Conservation (phyloP, 2,113 vertebrate genomes). For the Bos indicus region DNA sequence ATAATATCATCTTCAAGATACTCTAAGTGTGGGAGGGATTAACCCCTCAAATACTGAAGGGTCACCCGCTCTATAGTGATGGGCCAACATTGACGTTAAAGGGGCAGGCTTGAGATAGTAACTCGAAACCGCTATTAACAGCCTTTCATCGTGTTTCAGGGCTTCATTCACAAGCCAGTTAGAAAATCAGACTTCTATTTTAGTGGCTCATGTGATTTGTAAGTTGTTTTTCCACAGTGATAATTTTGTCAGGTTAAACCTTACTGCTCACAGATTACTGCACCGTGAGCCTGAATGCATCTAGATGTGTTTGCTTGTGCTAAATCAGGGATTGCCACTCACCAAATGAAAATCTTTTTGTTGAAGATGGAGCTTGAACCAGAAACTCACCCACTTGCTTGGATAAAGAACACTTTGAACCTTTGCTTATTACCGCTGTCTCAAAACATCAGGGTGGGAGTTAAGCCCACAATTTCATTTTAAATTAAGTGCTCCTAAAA, state of each 20-base stretch:
- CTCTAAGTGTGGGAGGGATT: not conserved
- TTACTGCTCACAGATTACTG: not conserved
- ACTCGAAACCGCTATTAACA: constrained; percentile 48
- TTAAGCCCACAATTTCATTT: constrained; percentile 63
- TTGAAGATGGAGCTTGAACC: constrained; percentile 49
- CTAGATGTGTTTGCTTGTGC: constrained; percentile 51
- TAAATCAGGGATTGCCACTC: constrained; percentile 25
- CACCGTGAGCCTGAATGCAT: not conserved
- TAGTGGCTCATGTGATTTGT: constrained; percentile 43
- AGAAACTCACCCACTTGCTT: constrained; percentile 37
- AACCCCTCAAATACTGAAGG: not conserved
- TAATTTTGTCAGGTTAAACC: constrained; percentile 61
- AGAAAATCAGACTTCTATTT: constrained; percentile 51
- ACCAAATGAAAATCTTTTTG: constrained; percentile 55
- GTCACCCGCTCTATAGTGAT: not conserved
- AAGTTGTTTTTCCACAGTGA: constrained; percentile 59
- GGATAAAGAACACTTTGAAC: constrained; percentile 62
- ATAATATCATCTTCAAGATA: constrained; percentile 10
- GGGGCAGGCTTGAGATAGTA: constrained; percentile 15
- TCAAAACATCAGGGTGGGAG: constrained; percentile 45
- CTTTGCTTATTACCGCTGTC: constrained; percentile 54
- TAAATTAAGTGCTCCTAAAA: constrained; percentile 71
- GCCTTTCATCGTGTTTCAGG: constrained; percentile 14
- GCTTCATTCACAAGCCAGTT: constrained; percentile 42
- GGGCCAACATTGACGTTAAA: not conserved